Percentiles rank a stretch among this genome's conserved stretches.
Conservation (phyloP, 2,113 vertebrate genomes). For the Nettapus auritus region DNA sequence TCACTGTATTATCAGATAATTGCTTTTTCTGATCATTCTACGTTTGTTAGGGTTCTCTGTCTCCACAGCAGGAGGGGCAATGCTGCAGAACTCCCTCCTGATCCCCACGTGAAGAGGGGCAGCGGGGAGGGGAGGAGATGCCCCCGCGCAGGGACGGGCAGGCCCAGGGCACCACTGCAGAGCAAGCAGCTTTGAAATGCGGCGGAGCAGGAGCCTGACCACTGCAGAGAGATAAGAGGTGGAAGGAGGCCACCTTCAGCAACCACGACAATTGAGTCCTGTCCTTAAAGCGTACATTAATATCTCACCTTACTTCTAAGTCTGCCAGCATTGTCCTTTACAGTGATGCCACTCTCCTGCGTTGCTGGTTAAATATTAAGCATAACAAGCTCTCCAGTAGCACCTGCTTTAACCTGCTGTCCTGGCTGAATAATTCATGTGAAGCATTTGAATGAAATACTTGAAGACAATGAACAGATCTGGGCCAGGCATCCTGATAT, state of each 20-base stretch:
- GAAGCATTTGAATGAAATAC: background rate
- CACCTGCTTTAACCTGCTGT: background rate
- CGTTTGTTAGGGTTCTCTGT: background rate
- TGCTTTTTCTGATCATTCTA: background rate
- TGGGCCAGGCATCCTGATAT: background rate
- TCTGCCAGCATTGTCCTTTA: background rate
- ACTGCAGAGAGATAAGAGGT: background rate
- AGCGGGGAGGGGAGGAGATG: too few relatives aligned
- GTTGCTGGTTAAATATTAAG: background rate
- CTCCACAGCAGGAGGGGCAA: background rate
- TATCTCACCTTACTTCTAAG: fast-evolving
- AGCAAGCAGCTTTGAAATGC: too few relatives aligned
- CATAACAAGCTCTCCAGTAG: background rate
- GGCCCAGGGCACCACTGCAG: too few relatives aligned
- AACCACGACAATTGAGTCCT: background rate
- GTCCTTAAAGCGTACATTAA: fast-evolving
- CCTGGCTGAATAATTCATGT: conserved; percentile 3
- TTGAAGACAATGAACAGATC: background rate
- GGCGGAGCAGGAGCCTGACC: background rate
- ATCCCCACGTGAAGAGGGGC: background rate
- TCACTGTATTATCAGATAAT: background rate
- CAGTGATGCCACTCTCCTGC: background rate
- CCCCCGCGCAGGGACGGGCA: too few relatives aligned
- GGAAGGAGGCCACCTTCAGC: background rate
- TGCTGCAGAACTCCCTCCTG: background rate